These are phyloP conservation scores for Aphelenchoides bicaudatus DNA, from an alignment of 2,888 invertebrate genomes.

Conservation along the genomic window DNA sequence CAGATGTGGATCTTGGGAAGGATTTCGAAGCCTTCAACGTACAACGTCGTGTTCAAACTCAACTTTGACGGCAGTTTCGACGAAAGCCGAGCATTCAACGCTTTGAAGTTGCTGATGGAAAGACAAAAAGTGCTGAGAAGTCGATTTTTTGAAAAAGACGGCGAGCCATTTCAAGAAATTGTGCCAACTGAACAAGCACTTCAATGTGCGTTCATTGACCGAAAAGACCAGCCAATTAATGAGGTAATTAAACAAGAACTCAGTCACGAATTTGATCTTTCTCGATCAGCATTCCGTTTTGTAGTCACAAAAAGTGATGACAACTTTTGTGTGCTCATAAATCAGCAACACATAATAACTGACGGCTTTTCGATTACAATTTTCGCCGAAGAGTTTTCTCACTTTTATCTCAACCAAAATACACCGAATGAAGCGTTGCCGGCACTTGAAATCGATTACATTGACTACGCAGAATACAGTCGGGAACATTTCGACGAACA, in stretches of 20 bases:
- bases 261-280: slow-evolving; percentile 26
- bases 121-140: slow-evolving; percentile 42
- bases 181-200: slow-evolving; percentile 7
- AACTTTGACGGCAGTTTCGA: slow-evolving; percentile 29
- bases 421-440: neutral
- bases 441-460: neutral
- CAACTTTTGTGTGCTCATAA: slow-evolving; percentile 33
- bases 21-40: slow-evolving; percentile 18
- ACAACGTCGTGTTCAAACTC: slow-evolving; percentile 51
- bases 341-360: slow-evolving; percentile 54
- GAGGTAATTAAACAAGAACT: slow-evolving; percentile 23
- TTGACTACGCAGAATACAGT: slow-evolving; percentile 29
- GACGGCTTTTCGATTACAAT: slow-evolving; percentile 59
- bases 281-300: slow-evolving; percentile 22
- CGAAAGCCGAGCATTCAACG: slow-evolving; percentile 21
- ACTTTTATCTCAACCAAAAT: slow-evolving; percentile 21
- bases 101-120: slow-evolving; percentile 34
- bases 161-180: slow-evolving; percentile 27
- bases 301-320: neutral
- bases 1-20: slow-evolving; percentile 39
- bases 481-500: slow-evolving; percentile 17
- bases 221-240: neutral
- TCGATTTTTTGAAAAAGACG: slow-evolving; percentile 19
- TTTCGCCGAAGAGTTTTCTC: slow-evolving; percentile 39
- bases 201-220: neutral